A percentile compares a stretch with the other conserved stretches of the same genome.
phyloP scores from a whole-genome alignment of 64 coral and sea anemone species.

The Cladopsammia gracilis region DNA sequence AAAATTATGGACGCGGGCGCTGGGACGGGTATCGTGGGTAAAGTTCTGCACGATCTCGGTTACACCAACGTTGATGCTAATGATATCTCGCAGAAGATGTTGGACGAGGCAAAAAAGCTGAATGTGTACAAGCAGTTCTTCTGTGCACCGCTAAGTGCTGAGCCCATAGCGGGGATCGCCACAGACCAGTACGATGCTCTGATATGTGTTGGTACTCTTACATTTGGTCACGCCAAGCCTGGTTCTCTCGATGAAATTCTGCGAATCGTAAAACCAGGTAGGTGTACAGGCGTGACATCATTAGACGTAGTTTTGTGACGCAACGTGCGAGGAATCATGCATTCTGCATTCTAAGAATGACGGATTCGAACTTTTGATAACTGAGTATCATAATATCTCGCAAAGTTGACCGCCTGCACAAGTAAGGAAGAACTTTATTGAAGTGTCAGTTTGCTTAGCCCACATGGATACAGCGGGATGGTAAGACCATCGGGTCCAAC shows the following conservation, averaged over 20 bases:
- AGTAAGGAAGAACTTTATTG: too few relatives aligned
- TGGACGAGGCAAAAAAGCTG: conserved; percentile 61
- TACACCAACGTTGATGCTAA: conserved; percentile 63
- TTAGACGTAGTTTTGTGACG: too few relatives aligned
- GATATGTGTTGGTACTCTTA: conserved; percentile 55
- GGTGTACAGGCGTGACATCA: too few relatives aligned
- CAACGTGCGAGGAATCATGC: too few relatives aligned
- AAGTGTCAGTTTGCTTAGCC: too few relatives aligned
- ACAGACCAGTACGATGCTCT: conserved; percentile 61
- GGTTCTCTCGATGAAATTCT: conserved; percentile 59
- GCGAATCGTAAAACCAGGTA: conserved; percentile 67
- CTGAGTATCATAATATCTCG: too few relatives aligned
- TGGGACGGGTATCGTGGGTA: conserved; percentile 64
- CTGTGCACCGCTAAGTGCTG: conserved; percentile 33
- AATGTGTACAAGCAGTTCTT: conserved; percentile 77
- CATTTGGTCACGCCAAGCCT: conserved; percentile 54
- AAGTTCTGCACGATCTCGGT: conserved; percentile 36
- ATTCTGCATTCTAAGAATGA: too few relatives aligned
- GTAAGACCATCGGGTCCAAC: too few relatives aligned
- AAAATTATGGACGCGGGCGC: conserved; percentile 68
- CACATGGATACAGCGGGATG: too few relatives aligned
- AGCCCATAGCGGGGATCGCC: conserved; percentile 19
- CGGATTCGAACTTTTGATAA: too few relatives aligned
- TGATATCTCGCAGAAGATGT: conserved; percentile 65
- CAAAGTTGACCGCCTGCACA: too few relatives aligned